Conservation (phyloP, 2,797 vertebrate species). For the Enteromius argenteus region DNA sequence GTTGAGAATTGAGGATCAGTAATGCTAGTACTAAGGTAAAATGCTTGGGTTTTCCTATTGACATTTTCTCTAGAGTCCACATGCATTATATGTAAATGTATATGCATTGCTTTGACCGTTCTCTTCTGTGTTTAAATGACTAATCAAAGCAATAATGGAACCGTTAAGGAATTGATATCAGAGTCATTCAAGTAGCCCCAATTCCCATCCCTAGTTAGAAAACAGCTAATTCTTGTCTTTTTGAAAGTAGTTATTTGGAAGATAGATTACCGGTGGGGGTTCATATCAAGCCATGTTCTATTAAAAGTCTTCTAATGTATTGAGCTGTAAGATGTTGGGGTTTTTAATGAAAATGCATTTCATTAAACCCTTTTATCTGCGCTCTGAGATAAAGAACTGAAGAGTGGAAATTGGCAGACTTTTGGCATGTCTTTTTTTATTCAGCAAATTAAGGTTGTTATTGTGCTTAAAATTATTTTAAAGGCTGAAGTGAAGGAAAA, state of each 20-base stretch:
- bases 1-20: slow-evolving; percentile 43
- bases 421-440: neutral
- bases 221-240: slow-evolving; percentile 47
- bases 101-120: neutral
- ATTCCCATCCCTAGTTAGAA: slow-evolving; percentile 13
- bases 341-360: neutral
- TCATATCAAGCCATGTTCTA: slow-evolving; percentile 40
- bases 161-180: neutral
- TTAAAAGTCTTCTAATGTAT: slow-evolving; percentile 32
- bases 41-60: neutral
- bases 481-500: slow-evolving; percentile 8
- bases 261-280: slow-evolving; percentile 25
- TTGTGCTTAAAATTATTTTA: slow-evolving; percentile 10
- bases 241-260: slow-evolving; percentile 35
- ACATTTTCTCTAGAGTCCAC: neutral
- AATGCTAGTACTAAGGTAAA: slow-evolving; percentile 22
- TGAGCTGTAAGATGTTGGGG: neutral
- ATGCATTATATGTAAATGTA: neutral
- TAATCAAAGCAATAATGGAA: neutral
- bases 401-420: slow-evolving; percentile 21
- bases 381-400: slow-evolving; percentile 11
- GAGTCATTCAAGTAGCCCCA: neutral
- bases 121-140: neutral
- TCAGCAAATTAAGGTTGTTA: slow-evolving; percentile 4
- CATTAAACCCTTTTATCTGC: neutral